phyloP scores from a whole-genome alignment of 2,888 invertebrate genomes.

The Scelioninae gen. 1 region DNA sequence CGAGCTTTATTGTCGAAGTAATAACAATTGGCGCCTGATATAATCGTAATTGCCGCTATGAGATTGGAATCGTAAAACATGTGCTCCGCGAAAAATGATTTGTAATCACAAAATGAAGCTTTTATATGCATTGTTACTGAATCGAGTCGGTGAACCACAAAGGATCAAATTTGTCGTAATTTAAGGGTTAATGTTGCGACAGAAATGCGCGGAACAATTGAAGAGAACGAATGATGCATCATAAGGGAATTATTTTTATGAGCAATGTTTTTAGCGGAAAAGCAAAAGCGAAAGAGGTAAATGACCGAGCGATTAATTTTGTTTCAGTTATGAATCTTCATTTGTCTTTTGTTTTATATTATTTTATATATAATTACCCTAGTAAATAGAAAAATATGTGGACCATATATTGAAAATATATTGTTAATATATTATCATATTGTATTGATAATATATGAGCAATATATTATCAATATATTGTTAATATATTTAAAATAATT shows the following conservation, averaged over 20 bases:
- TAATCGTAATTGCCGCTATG: constrained; percentile 66
- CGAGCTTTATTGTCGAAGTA: constrained; percentile 65
- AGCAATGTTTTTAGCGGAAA: constrained; percentile 20
- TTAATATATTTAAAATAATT: no score
- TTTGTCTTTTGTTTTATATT: no score
- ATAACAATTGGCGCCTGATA: constrained; percentile 69
- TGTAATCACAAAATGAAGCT: constrained; percentile 52
- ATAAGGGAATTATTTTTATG: constrained; percentile 14
- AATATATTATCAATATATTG: no score
- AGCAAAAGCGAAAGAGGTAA: background rate
- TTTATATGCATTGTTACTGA: constrained; percentile 47
- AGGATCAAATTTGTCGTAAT: constrained; percentile 48
- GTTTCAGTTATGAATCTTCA: no score
- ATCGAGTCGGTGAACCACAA: constrained; percentile 55
- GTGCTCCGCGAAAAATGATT: constrained; percentile 61
- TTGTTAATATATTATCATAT: no score
- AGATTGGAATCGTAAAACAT: constrained; percentile 67
- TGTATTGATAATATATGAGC: no score
- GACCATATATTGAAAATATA: no score
- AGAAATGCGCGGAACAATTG: constrained; percentile 31
- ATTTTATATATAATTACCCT: no score
- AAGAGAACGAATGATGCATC: constrained; percentile 26
- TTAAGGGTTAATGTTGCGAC: constrained; percentile 40
- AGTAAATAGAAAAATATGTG: no score
- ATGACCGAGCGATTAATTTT: no score